Conservation (phyloP, 2,888 invertebrate species). For the Eristalinus sepulchralis region DNA sequence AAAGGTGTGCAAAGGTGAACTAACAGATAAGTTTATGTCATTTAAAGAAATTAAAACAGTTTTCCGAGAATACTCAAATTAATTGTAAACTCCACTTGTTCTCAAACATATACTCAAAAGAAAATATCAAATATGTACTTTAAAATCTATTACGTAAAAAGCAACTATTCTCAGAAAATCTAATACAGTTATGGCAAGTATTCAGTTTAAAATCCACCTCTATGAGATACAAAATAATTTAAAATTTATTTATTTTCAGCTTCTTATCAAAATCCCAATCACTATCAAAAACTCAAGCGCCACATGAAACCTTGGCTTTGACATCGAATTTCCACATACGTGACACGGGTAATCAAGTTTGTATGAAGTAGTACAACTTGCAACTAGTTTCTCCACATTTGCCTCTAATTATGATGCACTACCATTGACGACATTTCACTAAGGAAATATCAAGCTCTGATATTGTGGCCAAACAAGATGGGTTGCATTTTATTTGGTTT, state of each 20-base stretch:
- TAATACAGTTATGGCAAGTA: neutral
- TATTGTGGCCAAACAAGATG: neutral
- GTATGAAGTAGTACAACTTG: neutral
- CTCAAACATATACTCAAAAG: too few species aligned
- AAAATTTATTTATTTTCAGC: too few species aligned
- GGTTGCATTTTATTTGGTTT: neutral
- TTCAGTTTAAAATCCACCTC: neutral
- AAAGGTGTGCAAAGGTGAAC: too few species aligned
- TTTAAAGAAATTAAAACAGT: too few species aligned
- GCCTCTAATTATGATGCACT: neutral
- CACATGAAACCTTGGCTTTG: conserved; percentile 14
- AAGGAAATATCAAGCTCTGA: neutral
- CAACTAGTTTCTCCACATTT: neutral
- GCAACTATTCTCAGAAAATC: too few species aligned
- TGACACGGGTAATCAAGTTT: conserved; percentile 8
- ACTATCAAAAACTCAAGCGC: neutral
- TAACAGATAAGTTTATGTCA: too few species aligned
- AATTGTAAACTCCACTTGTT: too few species aligned
- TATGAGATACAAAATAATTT: too few species aligned
- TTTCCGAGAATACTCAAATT: too few species aligned
- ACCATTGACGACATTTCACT: neutral
- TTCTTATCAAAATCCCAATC: neutral
- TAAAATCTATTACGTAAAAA: too few species aligned
- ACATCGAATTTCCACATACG: conserved; percentile 21
- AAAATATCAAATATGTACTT: too few species aligned